Base-by-base conservation (phyloP, 2,888 invertebrate genomes). In the Campoletis raptor region DNA sequence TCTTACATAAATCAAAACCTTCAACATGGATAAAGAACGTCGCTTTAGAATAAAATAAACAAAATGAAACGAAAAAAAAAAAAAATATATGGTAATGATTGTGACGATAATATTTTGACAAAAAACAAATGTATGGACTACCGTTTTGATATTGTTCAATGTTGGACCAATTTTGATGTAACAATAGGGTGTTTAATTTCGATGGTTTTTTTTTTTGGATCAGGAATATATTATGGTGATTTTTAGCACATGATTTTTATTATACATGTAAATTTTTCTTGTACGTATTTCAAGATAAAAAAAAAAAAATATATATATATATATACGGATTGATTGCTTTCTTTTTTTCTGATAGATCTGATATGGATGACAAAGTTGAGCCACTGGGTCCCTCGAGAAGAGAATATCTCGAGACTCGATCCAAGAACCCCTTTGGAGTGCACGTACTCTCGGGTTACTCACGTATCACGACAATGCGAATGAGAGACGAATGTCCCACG, bases 401-500 rank as follows among this genome's bases (percentile, higher is more conserved):
- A 72, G 48, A 77, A 85, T 77, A 81, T 85, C 77, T 81, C 73
- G 83, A 72, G 76, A 76, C 70, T 77, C 85, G 81, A 81, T 81
- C 81, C 81, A 67, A 81, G 64, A 61, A 77, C 24, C 74, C 76
- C 67, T 52, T 72, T 61, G 64, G 40, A 45, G 80, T 77, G 67
- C 66, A 81, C 78, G 77, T 74, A 67, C 61, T 61, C 52, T 73
- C 52, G 73, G 74, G 73, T 73, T 73, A 67, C 81, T 76, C 85
- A 81, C 77, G 81, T 81, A 81, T 81, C 86, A 78, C 84, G 86
- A 86, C 86, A 86, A 86, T 86, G 84, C 86, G 84, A 84, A 86
- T 78, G 81, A 81, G 86, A 86, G 84, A 86, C 86, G 84, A 84
- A 86, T 86, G 86, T 86, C 86, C 78, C 86, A 86, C 86, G 86